A percentile compares a stretch with the other conserved stretches of the same genome.
Evolutionary conservation across 2,797 vertebrate genomes (phyloP).

Genomic region (Hydrophis major): DNA sequence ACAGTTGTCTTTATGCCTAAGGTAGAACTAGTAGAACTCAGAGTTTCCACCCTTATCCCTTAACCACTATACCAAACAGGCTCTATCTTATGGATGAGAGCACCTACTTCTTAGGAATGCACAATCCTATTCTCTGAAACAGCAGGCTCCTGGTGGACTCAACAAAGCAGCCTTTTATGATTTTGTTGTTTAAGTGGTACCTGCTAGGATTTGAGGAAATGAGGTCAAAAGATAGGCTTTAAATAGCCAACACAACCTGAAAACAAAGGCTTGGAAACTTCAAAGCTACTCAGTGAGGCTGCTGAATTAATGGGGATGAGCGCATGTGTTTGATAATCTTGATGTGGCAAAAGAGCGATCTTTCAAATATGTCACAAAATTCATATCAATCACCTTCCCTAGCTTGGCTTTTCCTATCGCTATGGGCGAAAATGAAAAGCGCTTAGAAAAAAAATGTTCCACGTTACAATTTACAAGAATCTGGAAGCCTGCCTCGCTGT

Average conservation of each 20-base stretch:
- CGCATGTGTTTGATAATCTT: slow-evolving; percentile 68
- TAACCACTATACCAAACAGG: background rate
- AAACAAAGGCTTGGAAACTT: slow-evolving; percentile 63
- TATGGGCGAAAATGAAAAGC: slow-evolving; percentile 63
- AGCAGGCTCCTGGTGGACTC: background rate
- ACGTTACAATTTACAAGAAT: slow-evolving; percentile 68
- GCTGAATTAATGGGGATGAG: slow-evolving; percentile 65
- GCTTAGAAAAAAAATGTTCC: slow-evolving; percentile 67
- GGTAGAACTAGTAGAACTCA: background rate
- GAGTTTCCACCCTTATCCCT: background rate
- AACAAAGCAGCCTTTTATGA: background rate
- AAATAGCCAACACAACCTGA: slow-evolving; percentile 46
- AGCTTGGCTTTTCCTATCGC: slow-evolving; percentile 61
- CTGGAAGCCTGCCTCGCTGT: slow-evolving; percentile 64
- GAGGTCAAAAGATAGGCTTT: slow-evolving; percentile 54
- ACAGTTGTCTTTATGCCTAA: background rate
- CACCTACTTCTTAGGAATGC: background rate
- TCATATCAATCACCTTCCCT: slow-evolving; percentile 68
- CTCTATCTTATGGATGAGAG: background rate
- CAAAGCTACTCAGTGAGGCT: slow-evolving; percentile 60
- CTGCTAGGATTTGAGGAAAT: slow-evolving; percentile 42
- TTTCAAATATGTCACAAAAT: slow-evolving; percentile 71
- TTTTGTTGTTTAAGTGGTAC: slow-evolving; percentile 24
- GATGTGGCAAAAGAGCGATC: slow-evolving; percentile 70
- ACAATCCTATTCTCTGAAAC: background rate